These are phyloP conservation scores for Pterois miles DNA, from an alignment of 2,797 vertebrate species.

Conservation along the genomic window DNA sequence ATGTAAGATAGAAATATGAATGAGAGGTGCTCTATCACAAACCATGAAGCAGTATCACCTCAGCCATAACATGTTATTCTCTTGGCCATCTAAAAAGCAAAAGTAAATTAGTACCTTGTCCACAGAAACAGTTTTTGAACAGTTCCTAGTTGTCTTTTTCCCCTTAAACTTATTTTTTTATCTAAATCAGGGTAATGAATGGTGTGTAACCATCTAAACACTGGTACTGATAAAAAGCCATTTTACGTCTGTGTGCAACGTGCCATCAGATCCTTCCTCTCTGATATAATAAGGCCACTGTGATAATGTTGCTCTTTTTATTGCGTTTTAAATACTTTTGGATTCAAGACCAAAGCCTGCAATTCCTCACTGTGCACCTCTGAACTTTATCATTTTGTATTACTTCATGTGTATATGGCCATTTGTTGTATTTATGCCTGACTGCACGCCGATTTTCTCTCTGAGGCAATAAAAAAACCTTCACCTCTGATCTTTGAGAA, in stretches of 20 bases:
- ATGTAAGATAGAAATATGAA: too few species aligned
- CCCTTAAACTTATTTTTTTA: not conserved
- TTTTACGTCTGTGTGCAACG: not conserved
- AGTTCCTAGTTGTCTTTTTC: not conserved
- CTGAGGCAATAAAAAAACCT: constrained; percentile 38
- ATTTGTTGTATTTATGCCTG: constrained; percentile 50
- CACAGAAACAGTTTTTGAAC: not conserved
- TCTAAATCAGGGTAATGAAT: not conserved
- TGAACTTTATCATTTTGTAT: constrained; percentile 9
- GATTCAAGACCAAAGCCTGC: not conserved
- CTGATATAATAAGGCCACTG: not conserved
- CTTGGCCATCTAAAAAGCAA: not conserved
- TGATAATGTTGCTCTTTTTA: constrained; percentile 17
- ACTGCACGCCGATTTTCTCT: constrained; percentile 49
- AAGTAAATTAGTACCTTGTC: not conserved
- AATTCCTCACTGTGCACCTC: constrained; percentile 21
- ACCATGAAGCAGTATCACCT: not conserved
- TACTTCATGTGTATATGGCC: not conserved
- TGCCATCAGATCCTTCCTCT: not conserved
- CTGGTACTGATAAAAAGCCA: not conserved
- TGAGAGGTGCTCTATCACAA: too few species aligned
- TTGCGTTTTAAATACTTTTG: constrained; percentile 21
- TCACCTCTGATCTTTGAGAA: constrained; percentile 48
- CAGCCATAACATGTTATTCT: too few species aligned
- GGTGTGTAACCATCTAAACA: not conserved